Conservation (phyloP, 2,797 vertebrate species). For the Leuciscus waleckii region DNA sequence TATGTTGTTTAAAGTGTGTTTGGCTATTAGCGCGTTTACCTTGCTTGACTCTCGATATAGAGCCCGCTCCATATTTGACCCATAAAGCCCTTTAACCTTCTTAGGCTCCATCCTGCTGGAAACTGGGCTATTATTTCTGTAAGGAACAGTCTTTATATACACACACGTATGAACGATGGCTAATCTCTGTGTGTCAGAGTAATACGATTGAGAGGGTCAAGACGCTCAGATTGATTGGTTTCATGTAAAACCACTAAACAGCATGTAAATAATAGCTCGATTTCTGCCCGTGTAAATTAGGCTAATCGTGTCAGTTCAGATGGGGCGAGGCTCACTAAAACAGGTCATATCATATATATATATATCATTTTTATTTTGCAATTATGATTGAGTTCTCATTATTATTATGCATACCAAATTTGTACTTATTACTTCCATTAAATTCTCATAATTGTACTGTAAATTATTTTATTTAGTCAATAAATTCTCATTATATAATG, state of each 20-base stretch:
- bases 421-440: not conserved
- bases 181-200: slow-evolving; percentile 21
- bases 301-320: not conserved
- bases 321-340: not conserved
- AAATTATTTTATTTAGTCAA: no score
- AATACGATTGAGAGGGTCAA: not conserved
- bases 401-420: not conserved
- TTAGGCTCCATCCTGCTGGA: slow-evolving; percentile 61
- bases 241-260: slow-evolving; percentile 9
- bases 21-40: slow-evolving; percentile 33
- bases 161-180: not conserved
- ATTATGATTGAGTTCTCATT: not conserved
- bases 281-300: not conserved
- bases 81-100: slow-evolving; percentile 61
- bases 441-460: no score
- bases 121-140: not conserved
- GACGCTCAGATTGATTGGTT: slow-evolving; percentile 5
- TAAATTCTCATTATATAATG: no score
- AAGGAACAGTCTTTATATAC: not conserved
- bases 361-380: no score
- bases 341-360: no score
- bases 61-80: slow-evolving; percentile 56
- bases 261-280: not conserved
- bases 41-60: slow-evolving; percentile 58
- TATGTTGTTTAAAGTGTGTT: slow-evolving; percentile 10